Percentiles rank a stretch among this genome's conserved stretches.
phyloP scores from a whole-genome alignment of 1,140 invertebrate species.

The Caenorhabditis elegans region WBcel235 BX284604.4:11813501-11814000 shows the following conservation, averaged over 20 bases:
- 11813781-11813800: too few species aligned
- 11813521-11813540: too few species aligned
- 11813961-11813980: neutral
- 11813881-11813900: constrained; percentile 26
- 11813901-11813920: constrained; percentile 26
- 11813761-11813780: too few species aligned
- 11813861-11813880: constrained; percentile 17
- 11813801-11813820: neutral
- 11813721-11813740: neutral
- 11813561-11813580: too few species aligned
- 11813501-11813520: too few species aligned
- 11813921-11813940: too few species aligned
- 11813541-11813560: too few species aligned
- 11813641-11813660: neutral
- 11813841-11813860: neutral
- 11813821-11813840: neutral
- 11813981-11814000: neutral
- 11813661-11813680: neutral
- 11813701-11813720: neutral
- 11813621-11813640: neutral
- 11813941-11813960: constrained; percentile 26
- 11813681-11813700: neutral
- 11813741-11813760: too few species aligned
- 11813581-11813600: neutral
- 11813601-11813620: neutral